Evolutionary conservation across 1,140 invertebrate species (phyloP), one percentile per base, ranked within the genome.

Genomic region (Plodia interpunctella): DNA sequence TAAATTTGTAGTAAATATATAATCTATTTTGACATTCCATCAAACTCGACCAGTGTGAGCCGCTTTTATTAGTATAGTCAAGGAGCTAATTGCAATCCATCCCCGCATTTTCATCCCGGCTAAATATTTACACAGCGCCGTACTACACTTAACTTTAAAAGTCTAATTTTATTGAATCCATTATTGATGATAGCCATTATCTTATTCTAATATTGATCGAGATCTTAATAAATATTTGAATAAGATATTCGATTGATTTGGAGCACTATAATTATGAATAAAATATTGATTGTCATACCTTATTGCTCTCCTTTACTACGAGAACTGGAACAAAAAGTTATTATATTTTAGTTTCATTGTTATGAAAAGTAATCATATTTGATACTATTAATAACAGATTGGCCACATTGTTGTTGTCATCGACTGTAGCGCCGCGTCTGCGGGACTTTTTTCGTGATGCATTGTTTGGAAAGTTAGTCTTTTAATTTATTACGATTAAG

Each of bases 81-180:
- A 69, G 60, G 59, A 64, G 60, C 63, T 73, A 73, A 73, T 71
- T 73, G 73, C 68, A 62, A 59, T 52, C 63, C 64, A 44, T 44
- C 38, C 38, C 38, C 38, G 38, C 38, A 15, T 44, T 44, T 44
- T 62, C 59, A 21, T 21, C 19, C 20, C 0, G 57, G 66, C 38
- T 72, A 74, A 74, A 74, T 68, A 71, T 74, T 74, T 68, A 72
- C 59, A 66, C 18, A 52, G 32, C 60, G 59, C 63, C 58, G 49
- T 57, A 63, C 65, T 55, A 53, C 55, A 63, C 67, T 71, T 51
- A 20, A 62, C 58, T 68, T 74, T 67, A 66, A 69, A 74, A 67
- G 68, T 71, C 64, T 62, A 71, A 71, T 71, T 72, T 65, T 67
- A 68, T 71, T 70, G 65, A 57, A 60, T 15, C n/a, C 38, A 17